These are phyloP conservation scores for Tyto alba DNA, from an alignment of 2,113 vertebrate genomes.

Conservation along the genomic window DNA sequence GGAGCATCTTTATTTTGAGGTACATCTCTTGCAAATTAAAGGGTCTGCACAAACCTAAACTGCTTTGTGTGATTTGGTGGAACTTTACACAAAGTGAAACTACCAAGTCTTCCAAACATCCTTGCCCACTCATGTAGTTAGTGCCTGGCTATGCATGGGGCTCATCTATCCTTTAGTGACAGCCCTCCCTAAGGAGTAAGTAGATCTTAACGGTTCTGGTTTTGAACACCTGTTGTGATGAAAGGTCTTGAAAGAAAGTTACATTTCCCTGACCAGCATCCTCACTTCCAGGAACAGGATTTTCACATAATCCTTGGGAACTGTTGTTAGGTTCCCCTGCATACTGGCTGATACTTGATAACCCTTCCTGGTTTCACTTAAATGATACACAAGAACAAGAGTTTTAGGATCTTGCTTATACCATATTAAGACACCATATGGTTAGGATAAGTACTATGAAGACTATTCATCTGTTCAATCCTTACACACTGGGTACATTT, in stretches of 20 bases:
- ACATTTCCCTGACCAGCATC: background rate
- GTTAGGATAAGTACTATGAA: background rate
- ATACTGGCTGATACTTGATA: background rate
- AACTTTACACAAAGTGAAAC: background rate
- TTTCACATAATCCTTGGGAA: background rate
- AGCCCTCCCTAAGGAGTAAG: background rate
- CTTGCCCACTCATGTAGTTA: background rate
- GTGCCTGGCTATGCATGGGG: accelerated
- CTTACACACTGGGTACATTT: background rate
- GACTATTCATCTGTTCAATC: background rate
- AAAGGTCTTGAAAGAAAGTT: background rate
- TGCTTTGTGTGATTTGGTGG: accelerated
- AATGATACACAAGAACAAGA: background rate
- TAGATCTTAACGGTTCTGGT: background rate
- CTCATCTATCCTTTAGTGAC: accelerated
- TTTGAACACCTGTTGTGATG: background rate
- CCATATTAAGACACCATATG: background rate
- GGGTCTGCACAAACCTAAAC: background rate
- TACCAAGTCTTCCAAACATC: background rate
- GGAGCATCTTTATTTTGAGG: background rate
- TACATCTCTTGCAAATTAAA: background rate
- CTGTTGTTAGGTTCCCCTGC: background rate
- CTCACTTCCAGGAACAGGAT: background rate
- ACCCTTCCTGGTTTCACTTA: background rate
- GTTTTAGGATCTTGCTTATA: background rate